Base-by-base conservation (phyloP, 2,113 vertebrate species). In the Mastomys coucha region DNA sequence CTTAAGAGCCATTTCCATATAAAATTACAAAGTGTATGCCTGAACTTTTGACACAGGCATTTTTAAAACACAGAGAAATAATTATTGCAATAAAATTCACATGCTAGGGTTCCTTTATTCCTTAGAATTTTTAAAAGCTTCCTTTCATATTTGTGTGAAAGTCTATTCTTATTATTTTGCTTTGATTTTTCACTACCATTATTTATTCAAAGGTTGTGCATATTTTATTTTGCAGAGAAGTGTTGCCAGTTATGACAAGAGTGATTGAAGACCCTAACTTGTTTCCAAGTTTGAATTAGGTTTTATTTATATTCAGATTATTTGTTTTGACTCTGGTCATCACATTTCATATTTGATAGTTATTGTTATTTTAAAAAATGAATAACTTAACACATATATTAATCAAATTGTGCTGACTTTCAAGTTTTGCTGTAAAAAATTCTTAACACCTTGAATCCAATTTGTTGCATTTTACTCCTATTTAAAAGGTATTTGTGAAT, bases 21-120 rank as follows among this genome's bases (percentile, higher is more conserved):
- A 93, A 90, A 90, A 95, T 92, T 97, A 85, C 31, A 93, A 93
- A 93, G 13, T 72, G 31, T n/a, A 36, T 88, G 75, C 70, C 94
- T 97, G 75, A 93, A 91, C 88, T 93, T 92, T 94, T 93, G 88
- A 91, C 90, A 91, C 9, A 91, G 14, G 53, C 31, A 76, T 91
- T 94, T 95, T 58, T 80, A 88, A 95, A 90, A 91, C 42, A 65
- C 49, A 39, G 28, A 76, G 69, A 96, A 95, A 93, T 90, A 94
- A 88, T 95, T 84, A 93, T 90, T 93, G 39, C 9, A 12, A 76
- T 97, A 94, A 96, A 94, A 96, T 51, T 82, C 69, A 93, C 33
- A 81, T 87, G 28, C 2, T 31, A 56, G 31, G 2, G 12, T 19
- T 94, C 7, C 36, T 96, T 87, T 95, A 26, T 69, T 88, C 28